A percentile compares a stretch with the other conserved stretches of the same genome.
phyloP scores from a whole-genome alignment of 1,140 invertebrate species.

The Akabosia matsudoensis region DNA sequence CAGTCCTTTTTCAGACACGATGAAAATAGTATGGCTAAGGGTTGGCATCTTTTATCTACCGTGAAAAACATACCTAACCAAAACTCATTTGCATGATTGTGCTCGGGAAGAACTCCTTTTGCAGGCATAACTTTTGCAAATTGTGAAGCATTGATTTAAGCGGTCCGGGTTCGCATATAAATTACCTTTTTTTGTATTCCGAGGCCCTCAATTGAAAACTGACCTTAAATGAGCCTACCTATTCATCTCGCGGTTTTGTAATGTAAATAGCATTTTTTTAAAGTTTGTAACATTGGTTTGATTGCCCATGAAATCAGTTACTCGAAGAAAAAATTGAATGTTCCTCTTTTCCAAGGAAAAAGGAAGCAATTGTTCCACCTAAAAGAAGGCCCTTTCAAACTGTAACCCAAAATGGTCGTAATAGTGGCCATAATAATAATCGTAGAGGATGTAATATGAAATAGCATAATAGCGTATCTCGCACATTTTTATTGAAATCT shows the following conservation, averaged over 20 bases:
- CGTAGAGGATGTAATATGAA: conserved; percentile 5
- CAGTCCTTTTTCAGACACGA: too few species aligned
- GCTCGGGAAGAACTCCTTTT: too few species aligned
- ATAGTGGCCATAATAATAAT: conserved; percentile 16
- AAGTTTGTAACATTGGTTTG: not conserved
- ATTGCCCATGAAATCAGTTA: conserved; percentile 2
- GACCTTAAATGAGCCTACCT: too few species aligned
- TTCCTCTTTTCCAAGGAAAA: not conserved
- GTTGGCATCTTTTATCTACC: too few species aligned
- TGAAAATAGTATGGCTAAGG: too few species aligned
- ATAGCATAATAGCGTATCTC: not conserved
- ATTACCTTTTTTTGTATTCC: not conserved
- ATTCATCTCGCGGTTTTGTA: too few species aligned
- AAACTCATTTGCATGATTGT: too few species aligned
- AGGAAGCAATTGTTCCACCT: not conserved
- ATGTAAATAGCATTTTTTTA: not conserved
- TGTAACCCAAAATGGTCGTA: conserved; percentile 9
- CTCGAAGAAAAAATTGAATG: conserved; percentile 2
- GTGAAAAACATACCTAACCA: too few species aligned
- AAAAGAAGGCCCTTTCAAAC: not conserved
- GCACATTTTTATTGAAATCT: conserved; percentile 22
- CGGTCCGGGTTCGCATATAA: not conserved
- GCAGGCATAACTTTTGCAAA: too few species aligned
- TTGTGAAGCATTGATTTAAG: too few species aligned
- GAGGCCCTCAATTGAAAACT: too few species aligned